Evolutionary conservation across 2,888 invertebrate species (phyloP), one percentile per base, ranked within the genome.

Genomic region (Eupeodes luniger): DNA sequence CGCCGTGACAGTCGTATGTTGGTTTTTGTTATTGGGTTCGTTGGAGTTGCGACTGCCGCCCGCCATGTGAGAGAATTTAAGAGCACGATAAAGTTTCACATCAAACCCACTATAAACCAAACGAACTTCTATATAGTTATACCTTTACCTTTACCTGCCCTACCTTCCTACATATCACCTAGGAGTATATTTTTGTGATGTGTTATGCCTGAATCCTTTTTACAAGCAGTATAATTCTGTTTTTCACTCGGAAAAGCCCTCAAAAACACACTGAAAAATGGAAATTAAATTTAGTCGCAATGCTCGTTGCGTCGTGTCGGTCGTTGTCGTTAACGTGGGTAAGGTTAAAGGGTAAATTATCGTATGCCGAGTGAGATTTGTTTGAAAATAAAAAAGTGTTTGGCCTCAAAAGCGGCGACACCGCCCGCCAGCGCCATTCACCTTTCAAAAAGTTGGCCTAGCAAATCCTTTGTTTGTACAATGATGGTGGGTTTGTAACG

Each of bases 211-310:
- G 34, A 64, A 76, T 76, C 64, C 75, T 55, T 51, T 79, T 82
- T 19, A 53, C 59, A 16, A 47, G 66, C 40, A 7, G 9, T 9
- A 40, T 79, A 79, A 86, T 64, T 70, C 49, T 69, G 53, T 61
- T 61, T 79, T 76, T 83, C 76, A 83, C 72, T 76, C 53, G 70
- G 80, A 66, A 86, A 77, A 72, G 51, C 76, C 66, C 81, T 70
- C 81, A 80, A 72, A 76, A 70, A 75, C 70, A 69, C 49, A 66
- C 40, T 72, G 78, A 88, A 85, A 88, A 88, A 84, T 81, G 84
- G 44, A 81, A 84, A 85, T 85, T 85, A 69, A 88, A 85, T 85
- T 85, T 74, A 66, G n/a, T 44, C 62, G 19, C 64, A 76, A 57
- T 74, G 62, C 67, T n/a, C n/a, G 47, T 53, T 85, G 76, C 62